phyloP scores from a whole-genome alignment of 2,888 invertebrate genomes.

The Seira musarum region DNA sequence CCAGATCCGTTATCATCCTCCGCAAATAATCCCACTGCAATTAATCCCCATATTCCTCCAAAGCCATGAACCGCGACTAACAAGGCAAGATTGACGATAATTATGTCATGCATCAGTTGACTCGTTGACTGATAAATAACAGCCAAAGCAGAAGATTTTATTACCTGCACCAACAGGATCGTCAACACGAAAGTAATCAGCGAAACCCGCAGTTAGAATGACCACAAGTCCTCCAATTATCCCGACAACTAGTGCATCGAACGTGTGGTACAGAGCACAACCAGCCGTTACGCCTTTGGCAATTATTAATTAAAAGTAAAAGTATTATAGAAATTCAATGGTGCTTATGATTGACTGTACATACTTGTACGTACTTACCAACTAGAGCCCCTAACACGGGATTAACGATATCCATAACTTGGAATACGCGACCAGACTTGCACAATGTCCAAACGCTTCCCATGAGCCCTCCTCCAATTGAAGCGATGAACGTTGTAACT shows the following conservation, averaged over 20 bases:
- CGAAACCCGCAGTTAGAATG: constrained; percentile 80
- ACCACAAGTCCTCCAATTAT: constrained; percentile 83
- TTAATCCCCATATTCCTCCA: constrained; percentile 79
- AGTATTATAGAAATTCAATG: too few species aligned
- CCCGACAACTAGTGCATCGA: constrained; percentile 89
- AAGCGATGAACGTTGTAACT: constrained; percentile 91
- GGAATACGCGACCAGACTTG: constrained; percentile 79
- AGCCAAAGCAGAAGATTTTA: too few species aligned
- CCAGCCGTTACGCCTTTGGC: constrained; percentile 81
- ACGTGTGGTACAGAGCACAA: constrained; percentile 87
- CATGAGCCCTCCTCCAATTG: constrained; percentile 88
- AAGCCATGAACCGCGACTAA: constrained; percentile 69
- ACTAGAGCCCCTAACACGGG: constrained; percentile 90
- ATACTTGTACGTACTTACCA: too few species aligned
- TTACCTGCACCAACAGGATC: constrained; percentile 94
- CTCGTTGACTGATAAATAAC: too few species aligned
- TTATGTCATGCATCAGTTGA: too few species aligned
- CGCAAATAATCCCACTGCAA: constrained; percentile 91
- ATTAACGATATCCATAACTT: constrained; percentile 89
- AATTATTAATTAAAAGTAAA: too few species aligned
- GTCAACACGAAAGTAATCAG: constrained; percentile 85
- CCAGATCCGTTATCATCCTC: constrained; percentile 83
- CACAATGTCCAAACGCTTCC: constrained; percentile 79
- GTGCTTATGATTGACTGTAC: too few species aligned
- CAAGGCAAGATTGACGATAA: too few species aligned